Conservation (phyloP, 2,888 invertebrate genomes). For the Thalpophila matura region DNA sequence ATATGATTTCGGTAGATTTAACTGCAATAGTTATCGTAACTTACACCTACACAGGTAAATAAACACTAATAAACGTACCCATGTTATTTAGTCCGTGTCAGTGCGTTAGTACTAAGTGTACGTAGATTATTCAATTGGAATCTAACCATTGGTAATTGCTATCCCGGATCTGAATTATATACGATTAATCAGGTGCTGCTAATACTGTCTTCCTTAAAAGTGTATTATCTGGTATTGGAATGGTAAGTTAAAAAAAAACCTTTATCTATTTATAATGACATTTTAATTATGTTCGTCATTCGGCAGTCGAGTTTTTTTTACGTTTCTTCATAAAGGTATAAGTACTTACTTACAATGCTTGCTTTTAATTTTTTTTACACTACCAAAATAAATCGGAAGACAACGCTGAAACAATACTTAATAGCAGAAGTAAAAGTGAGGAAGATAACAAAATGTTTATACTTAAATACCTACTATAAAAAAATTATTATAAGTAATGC, state of each 20-base stretch:
- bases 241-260: not conserved
- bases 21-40: too few relatives aligned
- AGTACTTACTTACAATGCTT: too few relatives aligned
- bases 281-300: not conserved
- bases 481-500: too few relatives aligned
- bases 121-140: slow-evolving; percentile 40
- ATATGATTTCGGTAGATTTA: too few relatives aligned
- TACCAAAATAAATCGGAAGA: too few relatives aligned
- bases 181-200: slow-evolving; percentile 34
- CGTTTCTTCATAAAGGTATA: not conserved
- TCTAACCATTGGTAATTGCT: slow-evolving; percentile 44
- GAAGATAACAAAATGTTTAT: too few relatives aligned
- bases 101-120: not conserved
- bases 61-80: not conserved
- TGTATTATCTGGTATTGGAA: slow-evolving; percentile 34
- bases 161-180: slow-evolving; percentile 37
- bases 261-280: not conserved
- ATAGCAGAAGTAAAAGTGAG: too few relatives aligned
- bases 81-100: not conserved
- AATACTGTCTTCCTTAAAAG: slow-evolving; percentile 37
- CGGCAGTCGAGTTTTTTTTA: too few relatives aligned
- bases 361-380: too few relatives aligned
- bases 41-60: not conserved
- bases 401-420: too few relatives aligned
- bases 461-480: too few relatives aligned